Conservation (phyloP, 1,140 invertebrate genomes). For the Pristionchus pacificus region DNA sequence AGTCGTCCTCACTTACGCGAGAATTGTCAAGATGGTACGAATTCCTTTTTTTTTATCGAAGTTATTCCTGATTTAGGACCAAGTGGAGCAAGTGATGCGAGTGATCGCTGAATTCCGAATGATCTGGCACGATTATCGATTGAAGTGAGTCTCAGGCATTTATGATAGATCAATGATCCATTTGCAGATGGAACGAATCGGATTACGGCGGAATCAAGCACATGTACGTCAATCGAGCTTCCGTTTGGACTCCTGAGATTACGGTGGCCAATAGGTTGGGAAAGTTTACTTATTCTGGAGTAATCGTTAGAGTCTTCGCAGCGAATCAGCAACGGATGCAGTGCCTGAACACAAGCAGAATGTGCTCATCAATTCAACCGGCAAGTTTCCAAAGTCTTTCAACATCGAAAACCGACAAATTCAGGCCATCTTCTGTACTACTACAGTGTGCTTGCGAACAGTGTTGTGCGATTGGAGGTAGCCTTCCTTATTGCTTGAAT, state of each 20-base stretch:
- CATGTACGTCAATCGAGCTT: not conserved
- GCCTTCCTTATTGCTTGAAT: too few relatives aligned
- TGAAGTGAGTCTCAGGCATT: too few relatives aligned
- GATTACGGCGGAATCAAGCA: slow-evolving; percentile 86
- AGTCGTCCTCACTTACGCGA: not conserved
- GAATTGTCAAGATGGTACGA: not conserved
- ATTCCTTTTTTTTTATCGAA: not conserved
- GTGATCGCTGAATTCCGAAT: not conserved
- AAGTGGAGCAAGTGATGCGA: not conserved
- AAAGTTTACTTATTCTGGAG: too few relatives aligned
- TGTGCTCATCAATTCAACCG: not conserved
- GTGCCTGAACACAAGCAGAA: not conserved
- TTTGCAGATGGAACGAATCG: slow-evolving; percentile 94
- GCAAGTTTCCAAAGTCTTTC: too few relatives aligned
- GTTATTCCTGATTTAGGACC: not conserved
- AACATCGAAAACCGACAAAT: too few relatives aligned
- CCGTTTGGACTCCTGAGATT: not conserved
- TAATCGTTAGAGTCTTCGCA: too few relatives aligned
- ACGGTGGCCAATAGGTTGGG: not conserved
- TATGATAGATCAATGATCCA: too few relatives aligned
- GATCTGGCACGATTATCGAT: slow-evolving; percentile 92
- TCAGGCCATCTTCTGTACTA: not conserved
- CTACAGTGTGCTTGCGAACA: not conserved
- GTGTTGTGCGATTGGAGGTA: not conserved
- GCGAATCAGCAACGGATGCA: not conserved